These are phyloP conservation scores for Callyntrura sp. DNA, from an alignment of 2,888 invertebrate genomes.

Conservation along the genomic window DNA sequence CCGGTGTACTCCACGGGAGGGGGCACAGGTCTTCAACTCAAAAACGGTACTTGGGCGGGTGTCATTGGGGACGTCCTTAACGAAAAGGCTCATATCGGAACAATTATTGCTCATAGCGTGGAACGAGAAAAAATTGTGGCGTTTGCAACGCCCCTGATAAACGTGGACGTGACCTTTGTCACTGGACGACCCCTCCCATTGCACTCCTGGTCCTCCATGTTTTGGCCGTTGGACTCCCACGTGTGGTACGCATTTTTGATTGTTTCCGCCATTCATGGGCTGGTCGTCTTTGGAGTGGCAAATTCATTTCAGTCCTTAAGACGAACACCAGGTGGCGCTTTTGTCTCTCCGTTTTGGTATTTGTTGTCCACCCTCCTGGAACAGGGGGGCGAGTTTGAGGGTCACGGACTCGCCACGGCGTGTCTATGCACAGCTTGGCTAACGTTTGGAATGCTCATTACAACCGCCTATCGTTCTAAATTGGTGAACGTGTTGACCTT, in stretches of 20 bases:
- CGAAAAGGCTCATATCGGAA: constrained; percentile 46
- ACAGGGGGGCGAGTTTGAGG: neutral
- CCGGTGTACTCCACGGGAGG: constrained; percentile 7
- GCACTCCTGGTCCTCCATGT: constrained; percentile 36
- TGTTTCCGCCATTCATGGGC: neutral
- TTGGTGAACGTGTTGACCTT: constrained; percentile 39
- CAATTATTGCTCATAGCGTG: neutral
- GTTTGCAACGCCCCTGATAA: neutral
- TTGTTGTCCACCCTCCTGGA: neutral
- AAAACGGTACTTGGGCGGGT: constrained; percentile 51
- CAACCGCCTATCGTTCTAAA: constrained; percentile 38
- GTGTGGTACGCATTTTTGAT: constrained; percentile 1
- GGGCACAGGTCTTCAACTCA: neutral
- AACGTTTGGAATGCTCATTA: constrained; percentile 17
- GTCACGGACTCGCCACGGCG: neutral
- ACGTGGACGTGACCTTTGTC: constrained; percentile 17
- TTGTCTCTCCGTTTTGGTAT: neutral
- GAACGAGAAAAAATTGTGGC: neutral
- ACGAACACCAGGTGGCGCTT: too few relatives aligned
- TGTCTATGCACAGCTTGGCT: constrained; percentile 25
- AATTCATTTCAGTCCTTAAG: too few relatives aligned
- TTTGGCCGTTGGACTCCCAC: neutral
- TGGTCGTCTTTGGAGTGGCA: neutral
- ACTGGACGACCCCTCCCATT: constrained; percentile 9
- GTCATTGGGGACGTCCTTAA: constrained; percentile 56